Percentiles rank a stretch among this genome's conserved stretches.
Evolutionary conservation across 2,113 vertebrate genomes (phyloP).

Genomic region (Plecotus auritus): DNA sequence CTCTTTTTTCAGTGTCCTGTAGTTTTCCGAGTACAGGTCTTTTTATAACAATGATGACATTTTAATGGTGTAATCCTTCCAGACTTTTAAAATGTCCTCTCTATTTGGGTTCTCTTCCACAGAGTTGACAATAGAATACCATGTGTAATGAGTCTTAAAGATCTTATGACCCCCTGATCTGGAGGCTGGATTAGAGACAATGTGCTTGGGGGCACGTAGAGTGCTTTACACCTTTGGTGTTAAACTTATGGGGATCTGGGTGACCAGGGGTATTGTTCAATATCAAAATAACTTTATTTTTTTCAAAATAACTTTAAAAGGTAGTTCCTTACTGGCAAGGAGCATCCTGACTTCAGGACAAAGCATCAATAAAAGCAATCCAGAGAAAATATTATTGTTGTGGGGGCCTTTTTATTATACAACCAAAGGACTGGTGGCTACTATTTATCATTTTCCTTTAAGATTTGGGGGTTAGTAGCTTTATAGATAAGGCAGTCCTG

Average conservation of each 20-base stretch:
- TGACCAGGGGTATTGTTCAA: not conserved
- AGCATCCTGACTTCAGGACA: not conserved
- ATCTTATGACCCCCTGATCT: not conserved
- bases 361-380: not conserved
- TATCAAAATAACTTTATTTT: not conserved
- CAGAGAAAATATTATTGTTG: not conserved
- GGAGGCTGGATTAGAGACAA: not conserved
- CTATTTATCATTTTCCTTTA: not conserved
- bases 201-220: not conserved
- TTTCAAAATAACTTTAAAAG: not conserved
- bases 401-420: not conserved
- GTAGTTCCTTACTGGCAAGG: not conserved
- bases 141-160: not conserved
- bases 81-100: not conserved
- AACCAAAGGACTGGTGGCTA: not conserved
- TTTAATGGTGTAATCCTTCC: not conserved
- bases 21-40: no score
- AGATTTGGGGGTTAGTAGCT: not conserved
- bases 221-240: not conserved
- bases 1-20: no score
- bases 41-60: not conserved
- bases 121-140: not conserved
- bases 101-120: not conserved
- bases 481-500: not conserved
- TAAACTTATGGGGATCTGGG: not conserved